Evolutionary conservation across 2,113 vertebrate species (phyloP).

Genomic region (Felis chaus): DNA sequence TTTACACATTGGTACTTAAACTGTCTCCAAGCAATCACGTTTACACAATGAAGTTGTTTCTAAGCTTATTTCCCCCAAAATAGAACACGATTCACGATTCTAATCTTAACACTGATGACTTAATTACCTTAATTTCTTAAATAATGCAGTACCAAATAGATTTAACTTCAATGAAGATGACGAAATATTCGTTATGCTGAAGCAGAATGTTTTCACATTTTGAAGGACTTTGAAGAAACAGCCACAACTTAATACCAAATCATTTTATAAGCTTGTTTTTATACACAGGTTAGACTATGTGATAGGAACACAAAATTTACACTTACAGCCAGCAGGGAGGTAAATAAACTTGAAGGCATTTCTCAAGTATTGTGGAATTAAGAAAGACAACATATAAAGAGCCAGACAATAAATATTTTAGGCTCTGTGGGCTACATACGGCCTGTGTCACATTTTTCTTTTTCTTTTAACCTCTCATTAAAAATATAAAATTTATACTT

Average conservation of each 20-base stretch:
- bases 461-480: background rate
- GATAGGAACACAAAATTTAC: background rate
- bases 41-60: background rate
- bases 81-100: background rate
- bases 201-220: background rate
- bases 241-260: background rate
- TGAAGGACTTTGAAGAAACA: background rate
- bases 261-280: background rate
- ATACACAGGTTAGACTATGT: background rate
- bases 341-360: background rate
- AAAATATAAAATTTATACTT: conserved; percentile 1
- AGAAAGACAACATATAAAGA: background rate
- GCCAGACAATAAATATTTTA: background rate
- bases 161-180: background rate
- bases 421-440: background rate
- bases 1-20: background rate
- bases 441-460: background rate
- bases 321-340: background rate
- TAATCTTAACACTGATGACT: background rate
- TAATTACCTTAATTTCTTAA: background rate
- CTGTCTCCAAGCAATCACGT: background rate
- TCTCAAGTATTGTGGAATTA: background rate
- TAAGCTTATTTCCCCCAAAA: background rate
- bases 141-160: background rate
- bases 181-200: background rate